phyloP scores from a whole-genome alignment of 1,140 invertebrate species.

The Lasioglossum albipes region DNA sequence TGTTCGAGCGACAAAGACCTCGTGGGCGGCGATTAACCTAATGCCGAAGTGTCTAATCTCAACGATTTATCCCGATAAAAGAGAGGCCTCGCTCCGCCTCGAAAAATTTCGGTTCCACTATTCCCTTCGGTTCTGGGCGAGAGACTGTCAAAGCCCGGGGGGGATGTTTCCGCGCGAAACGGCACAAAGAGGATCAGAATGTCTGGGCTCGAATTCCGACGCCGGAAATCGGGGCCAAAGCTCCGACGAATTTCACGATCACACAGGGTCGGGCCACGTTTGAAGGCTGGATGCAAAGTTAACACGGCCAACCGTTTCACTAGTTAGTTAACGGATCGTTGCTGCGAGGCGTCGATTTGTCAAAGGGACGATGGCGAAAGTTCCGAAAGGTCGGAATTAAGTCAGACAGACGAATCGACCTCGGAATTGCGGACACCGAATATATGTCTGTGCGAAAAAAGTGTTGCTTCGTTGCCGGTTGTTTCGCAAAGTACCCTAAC shows the following conservation, averaged over 20 bases:
- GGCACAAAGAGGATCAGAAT: constrained; percentile 15
- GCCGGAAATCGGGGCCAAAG: neutral
- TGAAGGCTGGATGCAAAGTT: constrained; percentile 8
- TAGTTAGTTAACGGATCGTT: constrained; percentile 27
- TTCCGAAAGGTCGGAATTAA: constrained; percentile 9
- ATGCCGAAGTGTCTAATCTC: neutral
- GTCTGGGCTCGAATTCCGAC: neutral
- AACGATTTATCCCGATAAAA: neutral
- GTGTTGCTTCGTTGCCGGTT: no score
- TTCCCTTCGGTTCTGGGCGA: neutral
- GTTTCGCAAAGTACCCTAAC: no score
- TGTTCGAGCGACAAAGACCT: neutral
- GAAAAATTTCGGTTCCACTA: neutral
- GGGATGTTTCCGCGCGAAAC: neutral
- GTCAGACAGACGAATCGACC: neutral
- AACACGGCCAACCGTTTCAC: constrained; percentile 5
- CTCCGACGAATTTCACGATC: constrained; percentile 9
- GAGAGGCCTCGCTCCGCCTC: neutral
- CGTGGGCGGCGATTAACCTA: neutral
- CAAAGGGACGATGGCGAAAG: constrained; percentile 15
- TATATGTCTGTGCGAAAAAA: no score
- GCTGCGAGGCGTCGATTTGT: constrained; percentile 22
- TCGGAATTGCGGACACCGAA: neutral
- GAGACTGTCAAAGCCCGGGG: neutral
- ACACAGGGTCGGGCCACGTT: neutral